A percentile compares a stretch with the other conserved stretches of the same genome.
Evolutionary conservation across 92 coral and sea anemone species (phyloP).

Genomic region (Umimayanthus chanpuru): DNA sequence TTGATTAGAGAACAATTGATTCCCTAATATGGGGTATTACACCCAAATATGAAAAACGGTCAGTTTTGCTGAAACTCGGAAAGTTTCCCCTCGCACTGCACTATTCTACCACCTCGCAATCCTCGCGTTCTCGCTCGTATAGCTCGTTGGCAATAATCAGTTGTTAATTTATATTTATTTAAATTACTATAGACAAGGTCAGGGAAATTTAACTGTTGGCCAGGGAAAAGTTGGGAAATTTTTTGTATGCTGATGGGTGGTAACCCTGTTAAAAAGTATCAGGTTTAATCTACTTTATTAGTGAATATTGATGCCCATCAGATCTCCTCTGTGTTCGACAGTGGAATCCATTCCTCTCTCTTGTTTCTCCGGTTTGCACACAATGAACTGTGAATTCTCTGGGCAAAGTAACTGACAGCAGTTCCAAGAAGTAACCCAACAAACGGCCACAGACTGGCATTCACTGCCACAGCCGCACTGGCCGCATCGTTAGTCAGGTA

Average conservation of each 20-base stretch:
- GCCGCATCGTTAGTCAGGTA: slow-evolving; percentile 4
- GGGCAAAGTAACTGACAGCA: background rate
- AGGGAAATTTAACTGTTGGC: too few species aligned
- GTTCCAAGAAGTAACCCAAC: slow-evolving; percentile 10
- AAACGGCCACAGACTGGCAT: slow-evolving; percentile 26
- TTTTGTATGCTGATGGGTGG: background rate
- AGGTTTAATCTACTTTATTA: background rate
- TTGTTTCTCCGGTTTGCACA: background rate
- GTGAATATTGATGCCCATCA: background rate
- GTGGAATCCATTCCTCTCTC: slow-evolving; percentile 29
- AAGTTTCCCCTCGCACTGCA: too few species aligned
- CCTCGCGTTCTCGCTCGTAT: too few species aligned
- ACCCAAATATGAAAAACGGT: too few species aligned
- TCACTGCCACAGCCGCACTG: slow-evolving; percentile 9
- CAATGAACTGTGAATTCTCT: slow-evolving; percentile 17
- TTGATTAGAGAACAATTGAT: too few species aligned
- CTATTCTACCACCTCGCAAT: too few species aligned
- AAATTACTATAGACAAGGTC: too few species aligned
- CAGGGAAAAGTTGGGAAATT: too few species aligned
- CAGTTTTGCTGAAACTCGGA: too few species aligned
- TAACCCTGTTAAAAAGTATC: background rate
- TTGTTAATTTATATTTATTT: too few species aligned
- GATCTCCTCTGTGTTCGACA: background rate
- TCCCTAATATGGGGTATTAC: too few species aligned
- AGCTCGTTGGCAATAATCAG: too few species aligned